A percentile compares a stretch with the other conserved stretches of the same genome.
Conservation (phyloP, 1,140 invertebrate genomes). For the Anoplophora glabripennis region DNA sequence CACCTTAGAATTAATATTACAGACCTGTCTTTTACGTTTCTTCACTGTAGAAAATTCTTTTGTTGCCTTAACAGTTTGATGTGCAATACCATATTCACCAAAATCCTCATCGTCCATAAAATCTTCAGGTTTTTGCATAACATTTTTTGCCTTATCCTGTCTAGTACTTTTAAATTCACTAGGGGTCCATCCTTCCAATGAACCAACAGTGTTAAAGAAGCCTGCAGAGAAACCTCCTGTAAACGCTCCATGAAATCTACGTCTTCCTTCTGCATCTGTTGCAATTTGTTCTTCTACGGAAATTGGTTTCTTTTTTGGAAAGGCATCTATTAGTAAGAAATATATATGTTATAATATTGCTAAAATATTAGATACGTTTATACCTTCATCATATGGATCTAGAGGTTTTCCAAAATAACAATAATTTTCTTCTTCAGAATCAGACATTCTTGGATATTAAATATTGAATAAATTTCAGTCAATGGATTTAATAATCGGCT, state of each 20-base stretch:
- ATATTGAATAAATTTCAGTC: too few species aligned
- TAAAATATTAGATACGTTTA: slow-evolving; percentile 3
- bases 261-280: slow-evolving; percentile 82
- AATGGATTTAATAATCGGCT: too few species aligned
- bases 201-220: slow-evolving; percentile 95
- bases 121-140: slow-evolving; percentile 75
- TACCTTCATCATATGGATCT: slow-evolving; percentile 77
- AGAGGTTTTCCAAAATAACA: slow-evolving; percentile 73
- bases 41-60: slow-evolving; percentile 62
- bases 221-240: slow-evolving; percentile 99
- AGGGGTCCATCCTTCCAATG: slow-evolving; percentile 93
- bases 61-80: slow-evolving; percentile 74
- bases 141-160: slow-evolving; percentile 58
- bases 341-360: slow-evolving; percentile 32
- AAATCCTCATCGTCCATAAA: slow-evolving; percentile 99
- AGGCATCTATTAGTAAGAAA: slow-evolving; percentile 59
- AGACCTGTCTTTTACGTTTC: slow-evolving; percentile 53
- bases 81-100: slow-evolving; percentile 93
- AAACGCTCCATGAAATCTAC: slow-evolving; percentile 98
- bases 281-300: slow-evolving; percentile 88
- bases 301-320: slow-evolving; percentile 77
- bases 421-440: slow-evolving; percentile 56
- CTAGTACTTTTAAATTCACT: slow-evolving; percentile 89
- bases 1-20: not conserved
- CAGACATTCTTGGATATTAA: slow-evolving; percentile 33